phyloP scores from a whole-genome alignment of 1,140 invertebrate genomes.

The Tetramorium parvispinum region DNA sequence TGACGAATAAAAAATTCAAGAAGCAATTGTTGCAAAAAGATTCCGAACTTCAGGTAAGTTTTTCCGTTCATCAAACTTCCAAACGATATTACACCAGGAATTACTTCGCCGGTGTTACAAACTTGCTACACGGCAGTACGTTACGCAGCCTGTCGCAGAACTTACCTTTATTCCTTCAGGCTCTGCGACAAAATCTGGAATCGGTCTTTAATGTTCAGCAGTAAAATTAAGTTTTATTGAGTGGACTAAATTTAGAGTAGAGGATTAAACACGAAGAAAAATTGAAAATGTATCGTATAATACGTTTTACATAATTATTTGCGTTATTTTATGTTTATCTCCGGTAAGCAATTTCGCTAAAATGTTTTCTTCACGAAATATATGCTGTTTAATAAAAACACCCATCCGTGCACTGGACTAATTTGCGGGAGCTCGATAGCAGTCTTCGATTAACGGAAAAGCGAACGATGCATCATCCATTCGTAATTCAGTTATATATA shows the following conservation, averaged over 20 bases:
- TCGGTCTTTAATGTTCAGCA: background rate
- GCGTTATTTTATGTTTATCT: background rate
- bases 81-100: conserved; percentile 16
- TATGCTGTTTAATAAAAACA: conserved; percentile 36
- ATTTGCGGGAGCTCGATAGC: conserved; percentile 4
- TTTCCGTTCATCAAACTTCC: conserved; percentile 21
- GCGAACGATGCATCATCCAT: conserved; percentile 19
- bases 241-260: background rate
- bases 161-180: background rate
- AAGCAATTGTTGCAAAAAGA: conserved; percentile 93
- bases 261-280: background rate
- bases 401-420: background rate
- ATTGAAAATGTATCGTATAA: background rate
- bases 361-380: conserved; percentile 1
- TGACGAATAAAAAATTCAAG: conserved; percentile 91
- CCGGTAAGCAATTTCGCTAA: conserved; percentile 19
- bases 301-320: background rate
- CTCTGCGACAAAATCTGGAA: background rate
- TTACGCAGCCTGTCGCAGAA: background rate
- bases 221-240: background rate
- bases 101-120: conserved; percentile 13
- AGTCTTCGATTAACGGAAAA: conserved; percentile 46
- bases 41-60: conserved; percentile 90
- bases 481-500: conserved; percentile 52
- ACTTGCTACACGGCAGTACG: background rate